A percentile compares a stretch with the other conserved stretches of the same genome.
Conservation (phyloP, 1,140 invertebrate species). For the Cecropterus lyciades region DNA sequence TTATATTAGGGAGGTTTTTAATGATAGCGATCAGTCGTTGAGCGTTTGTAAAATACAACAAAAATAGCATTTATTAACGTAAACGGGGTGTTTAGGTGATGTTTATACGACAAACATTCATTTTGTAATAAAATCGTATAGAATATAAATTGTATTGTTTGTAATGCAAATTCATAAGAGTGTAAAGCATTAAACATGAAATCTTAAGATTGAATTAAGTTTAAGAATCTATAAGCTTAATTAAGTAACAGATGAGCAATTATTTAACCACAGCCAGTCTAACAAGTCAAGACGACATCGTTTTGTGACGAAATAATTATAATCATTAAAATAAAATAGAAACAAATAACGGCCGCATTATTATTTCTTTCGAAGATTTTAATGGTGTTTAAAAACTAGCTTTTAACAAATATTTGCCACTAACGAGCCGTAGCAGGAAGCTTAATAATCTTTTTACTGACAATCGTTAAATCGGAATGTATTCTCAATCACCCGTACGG, state of each 20-base stretch:
- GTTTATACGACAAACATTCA: too few species aligned
- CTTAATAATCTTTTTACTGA: constrained; percentile 23
- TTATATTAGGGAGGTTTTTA: too few species aligned
- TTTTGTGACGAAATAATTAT: constrained; percentile 8
- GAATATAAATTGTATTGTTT: too few species aligned
- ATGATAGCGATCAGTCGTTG: too few species aligned
- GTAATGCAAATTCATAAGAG: too few species aligned
- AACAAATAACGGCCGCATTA: constrained; percentile 11
- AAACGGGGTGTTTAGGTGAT: too few species aligned
- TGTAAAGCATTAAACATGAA: background rate
- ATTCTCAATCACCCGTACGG: constrained; percentile 16
- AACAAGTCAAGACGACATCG: background rate
- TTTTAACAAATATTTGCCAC: constrained; percentile 33
- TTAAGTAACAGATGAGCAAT: background rate
- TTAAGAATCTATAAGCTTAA: background rate
- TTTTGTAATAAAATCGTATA: too few species aligned
- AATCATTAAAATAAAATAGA: constrained; percentile 29
- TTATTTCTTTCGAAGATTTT: constrained; percentile 26
- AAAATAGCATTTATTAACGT: too few species aligned
- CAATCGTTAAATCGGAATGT: constrained; percentile 26
- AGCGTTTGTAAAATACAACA: too few species aligned
- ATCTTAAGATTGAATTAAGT: background rate
- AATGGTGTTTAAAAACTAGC: constrained; percentile 27
- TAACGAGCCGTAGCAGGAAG: constrained; percentile 28
- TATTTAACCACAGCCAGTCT: background rate